Percentiles rank a stretch among this genome's conserved stretches.
Conservation (phyloP, 2,888 invertebrate species). For the Atrina japonica region DNA sequence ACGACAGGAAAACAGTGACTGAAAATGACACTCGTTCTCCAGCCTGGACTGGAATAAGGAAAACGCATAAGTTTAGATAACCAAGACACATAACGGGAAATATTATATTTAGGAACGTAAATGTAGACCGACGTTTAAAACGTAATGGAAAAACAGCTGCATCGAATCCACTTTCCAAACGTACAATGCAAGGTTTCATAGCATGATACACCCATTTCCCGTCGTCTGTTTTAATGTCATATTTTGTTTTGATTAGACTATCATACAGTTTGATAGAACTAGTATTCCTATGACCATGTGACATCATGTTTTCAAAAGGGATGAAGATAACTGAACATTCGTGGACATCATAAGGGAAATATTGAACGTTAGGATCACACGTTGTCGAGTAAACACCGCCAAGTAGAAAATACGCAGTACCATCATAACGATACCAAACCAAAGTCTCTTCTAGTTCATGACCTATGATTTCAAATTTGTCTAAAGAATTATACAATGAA, state of each 20-base stretch:
- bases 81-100: conserved; percentile 13
- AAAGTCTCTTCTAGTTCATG: background rate
- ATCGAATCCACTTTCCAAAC: background rate
- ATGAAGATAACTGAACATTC: conserved; percentile 11
- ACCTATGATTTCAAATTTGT: conserved; percentile 14
- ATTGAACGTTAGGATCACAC: conserved; percentile 29
- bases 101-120: conserved; percentile 10
- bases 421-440: conserved; percentile 5
- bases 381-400: conserved; percentile 17
- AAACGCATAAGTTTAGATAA: conserved; percentile 10
- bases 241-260: background rate
- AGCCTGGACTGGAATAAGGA: background rate
- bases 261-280: background rate
- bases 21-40: conserved; percentile 21
- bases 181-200: conserved; percentile 6
- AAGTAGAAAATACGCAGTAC: conserved; percentile 6
- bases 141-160: conserved; percentile 1
- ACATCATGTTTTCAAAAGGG: conserved; percentile 16
- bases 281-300: background rate
- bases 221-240: conserved; percentile 10
- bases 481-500: conserved; percentile 11
- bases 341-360: conserved; percentile 32
- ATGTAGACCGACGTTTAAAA: conserved; percentile 10
- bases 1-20: conserved; percentile 18
- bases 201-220: conserved; percentile 14